Evolutionary conservation across 2,113 vertebrate genomes (phyloP).

Genomic region (Prochilodus magdalenae): DNA sequence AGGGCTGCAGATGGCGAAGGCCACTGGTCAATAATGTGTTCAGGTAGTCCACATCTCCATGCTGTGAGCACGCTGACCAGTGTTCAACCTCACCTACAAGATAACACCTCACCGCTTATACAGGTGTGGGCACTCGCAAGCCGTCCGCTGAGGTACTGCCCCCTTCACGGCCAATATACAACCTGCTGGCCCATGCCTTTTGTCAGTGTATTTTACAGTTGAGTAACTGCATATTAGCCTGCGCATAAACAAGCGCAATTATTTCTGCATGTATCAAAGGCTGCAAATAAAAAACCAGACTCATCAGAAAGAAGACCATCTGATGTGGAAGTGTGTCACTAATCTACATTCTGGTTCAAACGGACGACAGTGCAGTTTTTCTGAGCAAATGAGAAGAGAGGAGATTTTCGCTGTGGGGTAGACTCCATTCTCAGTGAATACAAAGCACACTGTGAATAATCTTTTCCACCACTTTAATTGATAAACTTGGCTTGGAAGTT

Average conservation of each 20-base stretch:
- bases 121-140: too few relatives aligned
- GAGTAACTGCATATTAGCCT: background rate
- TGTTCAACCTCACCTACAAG: too few relatives aligned
- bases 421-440: conserved; percentile 11
- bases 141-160: too few relatives aligned
- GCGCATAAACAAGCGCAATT: background rate
- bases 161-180: too few relatives aligned
- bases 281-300: background rate
- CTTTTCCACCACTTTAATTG: conserved; percentile 29
- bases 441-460: conserved; percentile 20
- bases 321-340: conserved; percentile 6
- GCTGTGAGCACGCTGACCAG: too few relatives aligned
- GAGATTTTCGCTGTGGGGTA: background rate
- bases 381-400: conserved; percentile 3
- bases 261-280: background rate
- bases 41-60: too few relatives aligned
- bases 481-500: background rate
- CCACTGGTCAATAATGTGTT: too few relatives aligned
- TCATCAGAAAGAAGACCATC: background rate
- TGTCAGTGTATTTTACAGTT: too few relatives aligned
- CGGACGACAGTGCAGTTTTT: conserved; percentile 3
- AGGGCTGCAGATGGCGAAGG: too few relatives aligned
- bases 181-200: too few relatives aligned
- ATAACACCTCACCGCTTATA: too few relatives aligned
- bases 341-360: conserved; percentile 25